Evolutionary conservation across 2,888 invertebrate species (phyloP).

Genomic region (Caenorhabditis becei): DNA sequence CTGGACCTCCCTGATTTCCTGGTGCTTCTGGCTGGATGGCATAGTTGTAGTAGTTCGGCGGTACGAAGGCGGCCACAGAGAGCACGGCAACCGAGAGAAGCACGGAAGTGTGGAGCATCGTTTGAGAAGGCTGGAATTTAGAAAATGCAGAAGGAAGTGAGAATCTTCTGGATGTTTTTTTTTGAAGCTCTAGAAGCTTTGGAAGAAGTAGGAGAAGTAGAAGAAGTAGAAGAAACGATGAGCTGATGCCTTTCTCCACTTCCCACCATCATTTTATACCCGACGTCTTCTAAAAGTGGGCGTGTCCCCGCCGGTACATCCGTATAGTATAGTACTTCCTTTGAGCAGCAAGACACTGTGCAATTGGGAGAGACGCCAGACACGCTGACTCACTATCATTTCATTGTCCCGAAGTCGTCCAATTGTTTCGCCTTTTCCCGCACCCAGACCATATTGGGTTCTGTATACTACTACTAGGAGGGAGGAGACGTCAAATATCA

Average conservation of each 20-base stretch:
- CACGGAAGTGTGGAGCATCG: constrained; percentile 1
- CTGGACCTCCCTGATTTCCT: not conserved
- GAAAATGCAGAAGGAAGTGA: not conserved
- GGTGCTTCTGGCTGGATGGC: not conserved
- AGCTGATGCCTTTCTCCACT: not conserved
- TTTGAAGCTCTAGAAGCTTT: not conserved
- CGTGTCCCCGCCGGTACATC: not conserved
- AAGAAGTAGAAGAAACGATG: not conserved
- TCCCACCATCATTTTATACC: not conserved
- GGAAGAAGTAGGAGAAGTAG: not conserved
- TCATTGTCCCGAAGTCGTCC: not conserved
- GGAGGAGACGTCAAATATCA: not conserved
- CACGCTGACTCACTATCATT: not conserved
- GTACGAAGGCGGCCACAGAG: not conserved
- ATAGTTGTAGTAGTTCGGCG: not conserved
- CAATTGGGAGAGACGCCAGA: not conserved
- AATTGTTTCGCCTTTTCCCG: not conserved
- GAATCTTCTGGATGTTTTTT: not conserved
- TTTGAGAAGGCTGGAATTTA: not conserved
- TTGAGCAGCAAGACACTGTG: not conserved
- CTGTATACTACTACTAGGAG: not conserved
- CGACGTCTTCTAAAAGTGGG: not conserved
- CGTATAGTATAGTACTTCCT: constrained; percentile 2
- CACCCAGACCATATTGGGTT: not conserved
- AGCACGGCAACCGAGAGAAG: not conserved